A percentile compares a stretch with the other conserved stretches of the same genome.
Conservation (phyloP, 2,113 vertebrate genomes). For the Prunella himalayana region DNA sequence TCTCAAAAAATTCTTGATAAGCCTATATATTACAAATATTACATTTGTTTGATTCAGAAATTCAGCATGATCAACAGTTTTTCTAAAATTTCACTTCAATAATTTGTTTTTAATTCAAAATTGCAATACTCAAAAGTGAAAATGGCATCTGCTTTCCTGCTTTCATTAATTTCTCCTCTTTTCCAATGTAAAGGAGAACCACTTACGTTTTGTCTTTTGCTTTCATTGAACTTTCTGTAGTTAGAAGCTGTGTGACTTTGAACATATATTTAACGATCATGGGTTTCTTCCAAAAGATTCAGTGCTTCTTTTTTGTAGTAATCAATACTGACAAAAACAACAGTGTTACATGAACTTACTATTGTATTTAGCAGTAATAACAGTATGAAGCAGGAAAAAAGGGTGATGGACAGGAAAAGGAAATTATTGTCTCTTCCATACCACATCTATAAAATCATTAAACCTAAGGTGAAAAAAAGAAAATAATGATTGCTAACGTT, state of each 20-base stretch:
- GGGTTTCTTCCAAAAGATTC: not conserved
- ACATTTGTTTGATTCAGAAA: not conserved
- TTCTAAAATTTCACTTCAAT: not conserved
- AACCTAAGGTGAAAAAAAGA: rapidly evolving
- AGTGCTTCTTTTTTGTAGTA: not conserved
- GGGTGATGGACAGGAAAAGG: not conserved
- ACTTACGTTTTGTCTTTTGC: not conserved
- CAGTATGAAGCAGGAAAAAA: not conserved
- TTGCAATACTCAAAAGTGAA: not conserved
- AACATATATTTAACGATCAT: not conserved
- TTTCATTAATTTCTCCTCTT: not conserved
- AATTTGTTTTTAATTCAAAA: not conserved
- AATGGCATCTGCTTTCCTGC: rapidly evolving
- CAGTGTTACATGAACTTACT: not conserved
- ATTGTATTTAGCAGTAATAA: not conserved
- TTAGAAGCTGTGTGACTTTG: not conserved
- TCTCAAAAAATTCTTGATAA: not conserved
- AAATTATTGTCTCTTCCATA: not conserved
- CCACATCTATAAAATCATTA: not conserved
- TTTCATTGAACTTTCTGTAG: not conserved
- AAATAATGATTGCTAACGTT: not conserved
- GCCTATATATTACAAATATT: not conserved
- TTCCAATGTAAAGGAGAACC: not conserved
- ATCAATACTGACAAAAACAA: not conserved
- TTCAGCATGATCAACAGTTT: not conserved